Base-by-base conservation (phyloP, 2,113 vertebrate species). In the Chionis minor region DNA sequence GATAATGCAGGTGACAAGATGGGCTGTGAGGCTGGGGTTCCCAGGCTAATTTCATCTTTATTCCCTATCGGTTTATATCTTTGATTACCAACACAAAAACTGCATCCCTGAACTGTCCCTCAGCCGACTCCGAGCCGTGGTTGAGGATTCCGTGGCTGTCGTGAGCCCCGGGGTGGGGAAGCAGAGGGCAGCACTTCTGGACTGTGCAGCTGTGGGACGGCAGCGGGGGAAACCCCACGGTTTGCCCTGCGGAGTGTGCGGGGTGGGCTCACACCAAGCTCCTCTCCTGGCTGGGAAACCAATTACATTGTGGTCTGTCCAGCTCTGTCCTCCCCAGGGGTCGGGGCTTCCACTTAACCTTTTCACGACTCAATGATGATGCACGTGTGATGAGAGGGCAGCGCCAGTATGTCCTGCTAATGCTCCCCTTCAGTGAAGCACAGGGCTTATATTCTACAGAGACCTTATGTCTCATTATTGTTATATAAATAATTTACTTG, bases 191-290 rank as follows among this genome's bases (percentile, higher is more conserved):
- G 26, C 4, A 2, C 61, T 28, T 23, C 38, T 2, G 14, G 24
- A 4, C 9, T 5, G 18, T 26, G n/a, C 33, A 7, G 1, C 1
- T 10, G 17, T 11, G 49, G 61, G 69, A 2, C 19, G 0, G 4
- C n/a, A 8, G 27, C 2, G 38, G 38, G 38, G 38, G 38, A 38
- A 38, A 38, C 38, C 38, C 38, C 38, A 38, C 38, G 38, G 38
- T 38, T 38, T 9, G 9, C 38, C 38, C 38, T 38, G 38, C 38
- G 38, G 38, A 9, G 38, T 38, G 38, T 38, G 38, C 38, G 38
- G 38, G 38, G 38, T 38, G 38, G 38, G 38, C 38, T 38, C 33
- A 3, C 12, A 1, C 15, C 73, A 23, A 62, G 38, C 74, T 74
- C 44, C 80, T 85, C 69, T 73, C 28, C 79, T 21, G 80, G 19